Conservation (phyloP, 2,113 vertebrate genomes). For the Dicaeum eximium region DNA sequence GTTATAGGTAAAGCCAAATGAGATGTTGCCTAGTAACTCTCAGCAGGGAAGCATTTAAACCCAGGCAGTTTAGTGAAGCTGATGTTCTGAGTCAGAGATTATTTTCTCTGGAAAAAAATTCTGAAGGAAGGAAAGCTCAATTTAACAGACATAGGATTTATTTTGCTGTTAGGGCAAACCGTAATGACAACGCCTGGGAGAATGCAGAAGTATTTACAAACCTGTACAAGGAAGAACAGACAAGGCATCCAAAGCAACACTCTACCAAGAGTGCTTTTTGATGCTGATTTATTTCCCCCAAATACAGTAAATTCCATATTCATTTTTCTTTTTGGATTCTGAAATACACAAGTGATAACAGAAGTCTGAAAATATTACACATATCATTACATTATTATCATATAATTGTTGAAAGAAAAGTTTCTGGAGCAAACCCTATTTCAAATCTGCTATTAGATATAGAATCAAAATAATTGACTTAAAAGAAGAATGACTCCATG, state of each 20-base stretch:
- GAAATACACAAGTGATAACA: not conserved
- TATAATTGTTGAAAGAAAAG: not conserved
- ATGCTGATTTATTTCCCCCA: not conserved
- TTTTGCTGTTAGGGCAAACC: not conserved
- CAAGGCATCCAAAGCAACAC: not conserved
- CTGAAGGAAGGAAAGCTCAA: not conserved
- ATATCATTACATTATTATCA: not conserved
- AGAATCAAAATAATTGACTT: not conserved
- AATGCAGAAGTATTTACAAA: not conserved
- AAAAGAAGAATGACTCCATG: not conserved
- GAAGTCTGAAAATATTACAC: not conserved
- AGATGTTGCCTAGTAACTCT: constrained; percentile 65
- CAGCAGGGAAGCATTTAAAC: constrained; percentile 54
- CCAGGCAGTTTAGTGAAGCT: constrained; percentile 8
- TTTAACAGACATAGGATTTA: not conserved
- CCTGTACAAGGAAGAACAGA: not conserved
- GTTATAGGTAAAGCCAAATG: constrained; percentile 47
- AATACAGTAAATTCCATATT: not conserved
- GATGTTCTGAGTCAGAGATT: constrained; percentile 36
- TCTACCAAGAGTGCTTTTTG: not conserved
- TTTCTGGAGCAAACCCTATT: not conserved
- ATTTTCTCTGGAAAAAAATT: constrained; percentile 37
- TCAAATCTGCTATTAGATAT: not conserved
- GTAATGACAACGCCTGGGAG: not conserved
- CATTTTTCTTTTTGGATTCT: not conserved